Conservation (phyloP, 2,113 vertebrate genomes). For the Clupea harengus region DNA sequence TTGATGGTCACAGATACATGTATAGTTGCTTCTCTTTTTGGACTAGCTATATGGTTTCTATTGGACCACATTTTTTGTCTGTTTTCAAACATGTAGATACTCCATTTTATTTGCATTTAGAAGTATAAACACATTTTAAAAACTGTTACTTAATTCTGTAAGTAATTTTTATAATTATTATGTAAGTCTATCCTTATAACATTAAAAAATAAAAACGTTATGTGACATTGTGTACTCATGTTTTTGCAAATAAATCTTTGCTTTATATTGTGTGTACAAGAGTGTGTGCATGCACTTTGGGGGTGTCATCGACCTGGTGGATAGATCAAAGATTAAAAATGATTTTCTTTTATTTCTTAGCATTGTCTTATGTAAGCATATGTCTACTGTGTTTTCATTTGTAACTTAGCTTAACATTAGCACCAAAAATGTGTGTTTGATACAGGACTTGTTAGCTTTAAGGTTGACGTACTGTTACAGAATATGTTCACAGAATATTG, state of each 20-base stretch:
- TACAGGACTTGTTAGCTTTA: background rate
- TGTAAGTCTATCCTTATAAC: slow-evolving; percentile 90
- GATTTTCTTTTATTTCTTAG: background rate
- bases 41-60: slow-evolving; percentile 78
- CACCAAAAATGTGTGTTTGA: background rate
- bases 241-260: slow-evolving; percentile 12
- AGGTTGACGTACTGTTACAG: background rate
- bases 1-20: slow-evolving; percentile 76
- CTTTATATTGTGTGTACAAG: slow-evolving; percentile 9
- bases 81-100: slow-evolving; percentile 83
- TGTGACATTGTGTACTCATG: slow-evolving; percentile 71
- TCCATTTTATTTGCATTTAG: slow-evolving; percentile 88
- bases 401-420: background rate
- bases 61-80: slow-evolving; percentile 68
- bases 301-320: background rate
- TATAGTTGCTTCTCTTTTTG: slow-evolving; percentile 81
- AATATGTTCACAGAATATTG: background rate
- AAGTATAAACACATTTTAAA: slow-evolving; percentile 82
- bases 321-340: background rate
- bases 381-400: background rate
- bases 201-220: slow-evolving; percentile 85
- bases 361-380: background rate
- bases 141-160: slow-evolving; percentile 87
- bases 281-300: background rate
- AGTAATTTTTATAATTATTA: slow-evolving; percentile 93